Base-by-base conservation (phyloP, 2,113 vertebrate genomes). In the Tachysurus vachellii region DNA sequence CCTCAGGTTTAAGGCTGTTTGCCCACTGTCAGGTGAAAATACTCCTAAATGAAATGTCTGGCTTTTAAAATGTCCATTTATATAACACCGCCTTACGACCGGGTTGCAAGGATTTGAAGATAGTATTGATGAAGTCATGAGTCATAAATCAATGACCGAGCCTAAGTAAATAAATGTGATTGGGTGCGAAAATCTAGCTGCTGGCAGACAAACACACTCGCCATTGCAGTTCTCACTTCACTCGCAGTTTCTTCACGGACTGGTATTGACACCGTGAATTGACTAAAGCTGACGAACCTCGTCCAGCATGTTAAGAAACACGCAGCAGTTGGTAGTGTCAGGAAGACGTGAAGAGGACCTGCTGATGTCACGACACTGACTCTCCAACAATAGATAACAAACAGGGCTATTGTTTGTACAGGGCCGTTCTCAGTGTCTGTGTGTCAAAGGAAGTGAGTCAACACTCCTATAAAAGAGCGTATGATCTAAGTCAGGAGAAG, bases 371-470 rank as follows among this genome's bases (percentile, higher is more conserved):
- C 36, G 26, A 70, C 80, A 62, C 81, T 61, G 70, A 80, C 68
- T 82, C 82, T 81, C 71, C 56, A 21, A 87, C 88, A 82, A 82
- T 87, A 85, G 83, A 77, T 87, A 85, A 85, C 80, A 87, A 53
- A 47, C 57, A 28, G 44, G 14, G 6, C 42, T 61, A 70, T 89
- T 89, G 89, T 89, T 89, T 80, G 86, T 31, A 59, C 76, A 85
- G 76, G 61, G 83, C 89, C 23, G 77, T 70, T 85, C 83, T 53
- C 80, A 42, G 5, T 80, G 73, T 73, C 68, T 77, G 83, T 87
- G 83, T 79, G 61, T 85, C 57, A 62, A 68, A 73, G 86, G 83
- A 89, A 54, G 54, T 89, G 86, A 89, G 80, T 89, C 89, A 89
- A 81, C 79, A 85, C 77, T 61, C 19, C 59, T 88, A 75, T 88